Evolutionary conservation across 2,113 vertebrate species (phyloP).

Genomic region (Isichthys henryi): DNA sequence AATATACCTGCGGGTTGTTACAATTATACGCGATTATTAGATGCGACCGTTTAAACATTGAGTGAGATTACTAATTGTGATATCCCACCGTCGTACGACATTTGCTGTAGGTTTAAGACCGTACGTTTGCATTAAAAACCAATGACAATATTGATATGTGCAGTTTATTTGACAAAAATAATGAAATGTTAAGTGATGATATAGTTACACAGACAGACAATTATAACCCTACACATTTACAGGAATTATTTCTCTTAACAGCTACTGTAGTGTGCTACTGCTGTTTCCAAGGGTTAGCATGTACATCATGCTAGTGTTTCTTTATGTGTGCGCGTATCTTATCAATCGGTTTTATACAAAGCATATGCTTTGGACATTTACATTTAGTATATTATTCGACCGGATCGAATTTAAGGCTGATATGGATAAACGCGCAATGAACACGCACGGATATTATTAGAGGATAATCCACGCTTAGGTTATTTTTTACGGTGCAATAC

Average conservation of each 20-base stretch:
- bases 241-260: background rate
- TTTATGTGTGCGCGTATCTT: background rate
- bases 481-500: background rate
- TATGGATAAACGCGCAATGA: background rate
- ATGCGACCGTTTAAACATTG: background rate
- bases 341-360: background rate
- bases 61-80: background rate
- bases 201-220: constrained; percentile 29
- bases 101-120: background rate
- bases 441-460: background rate
- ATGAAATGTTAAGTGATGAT: constrained; percentile 9
- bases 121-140: background rate
- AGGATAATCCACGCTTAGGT: background rate
- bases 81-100: background rate
- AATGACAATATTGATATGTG: background rate
- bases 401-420: background rate
- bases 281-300: background rate
- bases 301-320: background rate
- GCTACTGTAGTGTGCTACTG: background rate
- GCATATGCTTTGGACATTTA: background rate
- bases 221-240: background rate
- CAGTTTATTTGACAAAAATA: background rate
- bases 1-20: background rate
- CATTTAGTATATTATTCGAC: background rate
- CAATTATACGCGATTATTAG: background rate